Base-by-base conservation (phyloP, 2,797 vertebrate genomes). In the Acipenser ruthenus region DNA sequence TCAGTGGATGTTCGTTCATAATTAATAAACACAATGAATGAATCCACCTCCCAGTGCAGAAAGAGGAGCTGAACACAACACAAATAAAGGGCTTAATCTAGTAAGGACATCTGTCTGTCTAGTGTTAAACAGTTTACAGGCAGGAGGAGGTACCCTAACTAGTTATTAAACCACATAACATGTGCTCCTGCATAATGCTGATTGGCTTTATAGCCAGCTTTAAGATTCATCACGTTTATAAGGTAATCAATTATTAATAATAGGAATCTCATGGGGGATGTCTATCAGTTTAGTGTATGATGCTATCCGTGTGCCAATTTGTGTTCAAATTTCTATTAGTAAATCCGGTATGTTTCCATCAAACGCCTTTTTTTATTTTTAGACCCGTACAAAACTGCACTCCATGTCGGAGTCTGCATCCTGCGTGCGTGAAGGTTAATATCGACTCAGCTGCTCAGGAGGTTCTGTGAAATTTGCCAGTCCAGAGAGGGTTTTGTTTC, bases 41-140 rank as follows among this genome's bases (percentile, higher is more conserved):
- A 50, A 6, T 5, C 7, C 48, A 12, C 52, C 58, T 37, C 47
- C 13, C n/a, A 62, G 48, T 13, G 9, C 10, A 6, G 51, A 13
- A 53, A 13, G 4, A 7, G 50, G 52, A 13, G 49, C n/a, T 68
- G 61, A 68, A 68, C 63, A 55, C 63, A 63, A 62, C 66, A 67
- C 62, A 1, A 13, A 49, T 12, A n/a, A 18, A 18, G 51, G 37
- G 56, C 53, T 58, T 68, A 58, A 67, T 15, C 50, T 48, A 67
- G 62, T 15, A 52, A 60, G 69, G 55, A n/a, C 61, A 52, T 62
- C 53, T 60, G 15, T 18, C 15, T 50, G 50, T 12, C 6, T 13
- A 48, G 13, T 62, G 53, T 13, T 13, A 50, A 37, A 13, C 55
- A 64, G 55, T 1, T 18, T 18, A 18, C 15, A 56, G 53, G 55